These are phyloP conservation scores for Centropus unirufus DNA, from an alignment of 2,113 vertebrate species.

Conservation along the genomic window DNA sequence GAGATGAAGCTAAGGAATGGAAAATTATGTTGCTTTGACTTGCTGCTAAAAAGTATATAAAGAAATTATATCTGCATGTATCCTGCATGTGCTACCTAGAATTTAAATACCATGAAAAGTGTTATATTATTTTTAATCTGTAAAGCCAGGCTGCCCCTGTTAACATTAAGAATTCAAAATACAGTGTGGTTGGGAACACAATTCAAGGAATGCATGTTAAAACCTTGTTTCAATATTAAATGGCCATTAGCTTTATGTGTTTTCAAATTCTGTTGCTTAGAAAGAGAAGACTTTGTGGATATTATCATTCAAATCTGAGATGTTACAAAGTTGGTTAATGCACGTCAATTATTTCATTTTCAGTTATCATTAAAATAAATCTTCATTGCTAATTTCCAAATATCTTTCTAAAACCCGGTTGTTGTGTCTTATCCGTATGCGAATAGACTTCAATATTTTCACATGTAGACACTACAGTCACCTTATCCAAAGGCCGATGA, in stretches of 20 bases:
- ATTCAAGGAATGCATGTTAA: neutral
- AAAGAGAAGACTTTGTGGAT: neutral
- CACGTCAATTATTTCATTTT: neutral
- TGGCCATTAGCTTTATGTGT: neutral
- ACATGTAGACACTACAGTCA: neutral
- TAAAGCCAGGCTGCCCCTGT: neutral
- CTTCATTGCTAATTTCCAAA: neutral
- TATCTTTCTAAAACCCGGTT: neutral
- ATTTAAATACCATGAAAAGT: neutral
- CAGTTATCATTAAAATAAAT: neutral
- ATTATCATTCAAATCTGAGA: neutral
- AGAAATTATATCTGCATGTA: neutral
- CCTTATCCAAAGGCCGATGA: neutral
- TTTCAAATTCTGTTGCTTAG: neutral
- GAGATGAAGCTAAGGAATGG: neutral
- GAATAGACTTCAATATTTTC: neutral
- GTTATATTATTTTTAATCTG: neutral
- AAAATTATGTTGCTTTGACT: neutral
- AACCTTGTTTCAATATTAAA: neutral
- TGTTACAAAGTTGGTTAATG: neutral
- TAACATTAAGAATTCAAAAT: neutral
- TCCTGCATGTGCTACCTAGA: neutral
- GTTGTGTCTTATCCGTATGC: neutral
- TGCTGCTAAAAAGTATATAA: neutral
- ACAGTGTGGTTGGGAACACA: neutral